phyloP scores from a whole-genome alignment of 1,140 invertebrate genomes.

The Cotesia vestalis region DNA sequence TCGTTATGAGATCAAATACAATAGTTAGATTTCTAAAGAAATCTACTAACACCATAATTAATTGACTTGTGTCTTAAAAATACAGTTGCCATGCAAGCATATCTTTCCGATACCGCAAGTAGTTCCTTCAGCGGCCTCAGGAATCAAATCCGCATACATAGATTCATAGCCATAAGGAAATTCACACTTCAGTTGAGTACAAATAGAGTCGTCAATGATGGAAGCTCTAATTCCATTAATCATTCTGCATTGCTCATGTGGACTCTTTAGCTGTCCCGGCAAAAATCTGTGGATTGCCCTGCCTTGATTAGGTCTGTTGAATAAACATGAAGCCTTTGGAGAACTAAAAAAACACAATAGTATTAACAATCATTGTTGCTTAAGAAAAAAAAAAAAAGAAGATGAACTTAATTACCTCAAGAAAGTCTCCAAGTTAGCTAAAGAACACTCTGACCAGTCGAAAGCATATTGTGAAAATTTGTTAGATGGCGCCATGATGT shows the following conservation, averaged over 20 bases:
- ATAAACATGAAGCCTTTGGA: conserved; percentile 7
- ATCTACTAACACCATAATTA: no score
- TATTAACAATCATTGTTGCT: no score
- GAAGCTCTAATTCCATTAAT: not conserved
- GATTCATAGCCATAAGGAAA: not conserved
- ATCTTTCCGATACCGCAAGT: no score
- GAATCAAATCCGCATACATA: not conserved
- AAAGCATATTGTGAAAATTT: not conserved
- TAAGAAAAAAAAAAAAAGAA: no score
- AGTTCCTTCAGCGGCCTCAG: not conserved
- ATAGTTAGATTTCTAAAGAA: no score
- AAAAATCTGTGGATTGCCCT: conserved; percentile 4
- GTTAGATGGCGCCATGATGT: conserved; percentile 15
- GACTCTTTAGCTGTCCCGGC: conserved; percentile 20
- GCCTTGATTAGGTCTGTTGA: conserved; percentile 10
- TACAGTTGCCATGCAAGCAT: no score
- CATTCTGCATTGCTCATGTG: no score
- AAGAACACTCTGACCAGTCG: conserved; percentile 27
- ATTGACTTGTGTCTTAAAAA: no score
- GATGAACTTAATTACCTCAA: conserved; percentile 9
- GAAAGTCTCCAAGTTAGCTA: conserved; percentile 7
- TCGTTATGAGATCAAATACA: no score
- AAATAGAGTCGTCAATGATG: not conserved
- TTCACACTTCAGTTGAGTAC: no score
- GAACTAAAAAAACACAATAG: conserved; percentile 1